A percentile compares a stretch with the other conserved stretches of the same genome.
phyloP scores from a whole-genome alignment of 30 jellyfish, hydroid and myxozoan genomes.

The Mastigias papua region DNA sequence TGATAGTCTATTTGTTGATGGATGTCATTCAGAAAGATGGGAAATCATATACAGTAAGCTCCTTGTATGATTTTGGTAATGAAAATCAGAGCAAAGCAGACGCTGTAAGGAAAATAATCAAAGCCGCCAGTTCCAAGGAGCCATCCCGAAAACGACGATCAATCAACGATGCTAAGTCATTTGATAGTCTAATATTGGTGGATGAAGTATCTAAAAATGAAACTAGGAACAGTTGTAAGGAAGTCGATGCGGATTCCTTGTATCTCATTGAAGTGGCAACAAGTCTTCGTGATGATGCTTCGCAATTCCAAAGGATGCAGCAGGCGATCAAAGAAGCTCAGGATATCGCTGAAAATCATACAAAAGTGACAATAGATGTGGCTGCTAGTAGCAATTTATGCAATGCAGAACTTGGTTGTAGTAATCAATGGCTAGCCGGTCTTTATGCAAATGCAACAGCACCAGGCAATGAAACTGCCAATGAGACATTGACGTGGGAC shows the following conservation, averaged over 20 bases:
- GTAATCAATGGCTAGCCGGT: slow-evolving; percentile 34
- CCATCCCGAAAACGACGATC: slow-evolving; percentile 20
- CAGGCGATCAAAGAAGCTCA: slow-evolving; percentile 28
- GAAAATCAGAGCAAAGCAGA: slow-evolving; percentile 38
- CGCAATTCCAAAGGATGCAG: slow-evolving; percentile 3
- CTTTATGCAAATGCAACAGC: slow-evolving; percentile 7
- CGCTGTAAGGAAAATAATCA: slow-evolving; percentile 21
- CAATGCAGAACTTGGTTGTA: slow-evolving; percentile 2
- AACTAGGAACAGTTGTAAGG: slow-evolving; percentile 28
- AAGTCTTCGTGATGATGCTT: neutral
- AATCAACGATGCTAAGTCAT: neutral
- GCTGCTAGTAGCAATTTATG: neutral
- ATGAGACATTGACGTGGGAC: slow-evolving; percentile 38
- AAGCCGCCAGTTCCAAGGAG: neutral
- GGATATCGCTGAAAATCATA: neutral
- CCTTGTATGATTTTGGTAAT: slow-evolving; percentile 20
- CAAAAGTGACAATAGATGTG: neutral
- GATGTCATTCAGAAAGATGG: slow-evolving; percentile 22
- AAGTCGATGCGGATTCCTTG: slow-evolving; percentile 6
- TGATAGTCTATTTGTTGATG: slow-evolving; percentile 26
- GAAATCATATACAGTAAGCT: neutral
- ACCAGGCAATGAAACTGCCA: neutral
- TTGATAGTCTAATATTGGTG: neutral
- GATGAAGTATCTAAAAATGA: slow-evolving; percentile 31
- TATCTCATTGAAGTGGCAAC: slow-evolving; percentile 21